phyloP scores from a whole-genome alignment of 2,797 vertebrate genomes.

The Ptychobarbus kaznakovi region DNA sequence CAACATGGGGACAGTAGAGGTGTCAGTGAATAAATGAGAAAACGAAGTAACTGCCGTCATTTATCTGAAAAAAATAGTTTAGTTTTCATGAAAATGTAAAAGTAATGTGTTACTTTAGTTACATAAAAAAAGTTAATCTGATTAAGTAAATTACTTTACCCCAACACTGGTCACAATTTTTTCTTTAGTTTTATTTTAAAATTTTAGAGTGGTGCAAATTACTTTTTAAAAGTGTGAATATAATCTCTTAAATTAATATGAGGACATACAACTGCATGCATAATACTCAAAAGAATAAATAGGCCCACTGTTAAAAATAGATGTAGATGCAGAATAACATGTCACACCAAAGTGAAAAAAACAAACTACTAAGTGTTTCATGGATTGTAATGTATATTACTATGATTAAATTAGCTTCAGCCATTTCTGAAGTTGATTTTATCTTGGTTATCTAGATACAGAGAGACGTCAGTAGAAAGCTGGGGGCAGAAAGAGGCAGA shows the following conservation, averaged over 20 bases:
- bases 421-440: not conserved
- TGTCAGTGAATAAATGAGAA: too few relatives aligned
- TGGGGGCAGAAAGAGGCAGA: constrained; percentile 49
- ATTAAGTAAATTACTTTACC: too few relatives aligned
- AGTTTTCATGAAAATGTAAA: too few relatives aligned
- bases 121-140: too few relatives aligned
- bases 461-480: constrained; percentile 20
- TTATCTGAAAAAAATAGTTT: too few relatives aligned
- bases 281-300: not conserved
- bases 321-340: not conserved
- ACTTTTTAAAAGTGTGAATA: not conserved
- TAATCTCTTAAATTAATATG: not conserved
- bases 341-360: not conserved
- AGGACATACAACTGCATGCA: not conserved
- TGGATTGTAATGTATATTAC: not conserved
- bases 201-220: not conserved
- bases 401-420: not conserved
- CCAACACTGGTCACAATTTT: not conserved
- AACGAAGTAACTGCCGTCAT: too few relatives aligned
- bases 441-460: constrained; percentile 21
- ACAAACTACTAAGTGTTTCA: not conserved
- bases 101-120: too few relatives aligned
- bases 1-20: too few relatives aligned
- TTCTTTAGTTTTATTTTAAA: not conserved
- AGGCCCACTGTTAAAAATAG: not conserved